Evolutionary conservation across 2,888 invertebrate genomes (phyloP), one percentile per base, ranked within the genome.

Genomic region (Nomada hirtipes): DNA sequence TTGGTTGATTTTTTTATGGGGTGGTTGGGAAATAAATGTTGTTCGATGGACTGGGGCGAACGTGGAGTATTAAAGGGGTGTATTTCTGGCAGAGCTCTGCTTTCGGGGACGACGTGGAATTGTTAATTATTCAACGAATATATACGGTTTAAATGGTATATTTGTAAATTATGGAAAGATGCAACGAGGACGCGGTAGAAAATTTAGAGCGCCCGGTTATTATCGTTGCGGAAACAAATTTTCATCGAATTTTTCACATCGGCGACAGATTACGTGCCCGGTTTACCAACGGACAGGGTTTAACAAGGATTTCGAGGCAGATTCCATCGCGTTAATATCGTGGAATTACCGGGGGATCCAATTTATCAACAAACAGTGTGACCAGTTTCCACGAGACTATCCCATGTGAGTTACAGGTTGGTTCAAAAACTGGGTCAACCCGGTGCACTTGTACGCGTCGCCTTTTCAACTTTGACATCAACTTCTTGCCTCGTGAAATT

Each of bases 391-490:
- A 42, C 68, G 57, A 52, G 71, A 75, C 74, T 59, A 44, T 52
- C 75, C 42, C 50, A 1, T 18, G 10, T 57, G 64, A 60, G 73
- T 82, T 82, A 65, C 78, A 71, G 85, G 68, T 79, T 76, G 64
- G 50, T n/a, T 55, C 64, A 74, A 70, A 53, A 60, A 61, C 23
- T 65, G 47, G 76, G 85, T 85, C 74, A 73, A 70, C 44, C 63
- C 52, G 47, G 60, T 44, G 57, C 69, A 68, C 84, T 76, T 63
- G 52, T 59, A 50, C 67, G 59, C 55, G 26, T 44, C 57, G 26
- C 36, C 15, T 42, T 47, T 59, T 59, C 53, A 53, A 61, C 69
- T 63, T 75, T 76, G 52, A 50, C 20, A 1, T 61, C 47, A 36
- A 4, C 3, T 50, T 50, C 44, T 50, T 2, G 26, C n/a, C 29